Percentiles rank a stretch among this genome's conserved stretches.
phyloP scores from a whole-genome alignment of 2,888 invertebrate genomes.

The Catocala nupta region DNA sequence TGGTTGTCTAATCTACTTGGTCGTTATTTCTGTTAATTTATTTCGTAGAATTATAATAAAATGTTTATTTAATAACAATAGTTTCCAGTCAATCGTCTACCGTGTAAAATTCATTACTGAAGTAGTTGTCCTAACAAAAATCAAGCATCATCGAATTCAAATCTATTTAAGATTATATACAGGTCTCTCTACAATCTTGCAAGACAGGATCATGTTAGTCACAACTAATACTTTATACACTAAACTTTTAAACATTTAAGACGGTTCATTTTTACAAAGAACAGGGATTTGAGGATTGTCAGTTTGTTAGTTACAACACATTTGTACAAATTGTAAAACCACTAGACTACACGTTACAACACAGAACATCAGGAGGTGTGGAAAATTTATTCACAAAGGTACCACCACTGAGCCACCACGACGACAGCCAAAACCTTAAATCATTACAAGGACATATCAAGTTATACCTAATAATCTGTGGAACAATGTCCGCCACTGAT shows the following conservation, averaged over 20 bases:
- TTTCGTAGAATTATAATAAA: too few relatives aligned
- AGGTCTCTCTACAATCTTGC: conserved; percentile 28
- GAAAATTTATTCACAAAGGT: conserved; percentile 69
- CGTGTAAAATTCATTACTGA: too few relatives aligned
- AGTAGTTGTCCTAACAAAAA: too few relatives aligned
- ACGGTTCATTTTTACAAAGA: conserved; percentile 22
- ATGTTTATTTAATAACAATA: too few relatives aligned
- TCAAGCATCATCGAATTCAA: background rate
- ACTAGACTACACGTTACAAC: conserved; percentile 37
- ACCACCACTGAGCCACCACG: conserved; percentile 49
- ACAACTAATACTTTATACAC: conserved; percentile 40
- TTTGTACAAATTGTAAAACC: conserved; percentile 29
- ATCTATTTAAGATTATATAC: conserved; percentile 8
- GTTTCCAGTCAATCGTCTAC: too few relatives aligned
- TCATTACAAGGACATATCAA: conserved; percentile 54
- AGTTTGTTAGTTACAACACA: conserved; percentile 50
- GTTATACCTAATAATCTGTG: conserved; percentile 79
- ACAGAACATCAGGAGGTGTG: conserved; percentile 40
- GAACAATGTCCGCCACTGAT: conserved; percentile 66
- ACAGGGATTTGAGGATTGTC: conserved; percentile 19
- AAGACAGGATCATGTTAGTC: conserved; percentile 45
- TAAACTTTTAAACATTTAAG: conserved; percentile 30
- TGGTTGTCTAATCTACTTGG: too few relatives aligned
- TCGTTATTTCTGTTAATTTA: too few relatives aligned
- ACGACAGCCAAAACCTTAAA: conserved; percentile 62